Evolutionary conservation across 1,140 invertebrate genomes (phyloP), one percentile per base, ranked within the genome.

Genomic region (Daktulosphaira vitifoliae): DNA sequence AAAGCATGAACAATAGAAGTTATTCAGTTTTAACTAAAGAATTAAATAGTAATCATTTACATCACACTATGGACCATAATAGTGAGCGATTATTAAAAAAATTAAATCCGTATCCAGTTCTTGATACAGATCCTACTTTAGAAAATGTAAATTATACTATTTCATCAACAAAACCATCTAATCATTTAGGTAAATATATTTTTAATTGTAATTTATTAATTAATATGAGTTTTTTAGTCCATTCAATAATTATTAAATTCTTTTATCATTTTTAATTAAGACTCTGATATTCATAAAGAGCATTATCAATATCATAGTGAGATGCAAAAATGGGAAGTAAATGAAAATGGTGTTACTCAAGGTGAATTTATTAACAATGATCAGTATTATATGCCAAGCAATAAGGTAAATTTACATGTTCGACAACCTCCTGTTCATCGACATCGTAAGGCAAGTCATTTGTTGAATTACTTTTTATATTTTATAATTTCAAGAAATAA

Each of bases 351-450:
- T 29, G 0, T 46, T 18, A 22, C 23, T 46, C 39, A 46, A 26
- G 39, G 26, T 11, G 54, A 59, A 2, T 46, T 46, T 1, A 26
- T 25, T 26, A 59, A 46, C 44, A 9, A 18, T 59, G 23, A 59
- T 59, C 22, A 13, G 26, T 59, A 25, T 15, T 59, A 59, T 16
- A 13, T n/a, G 25, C 1, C 54, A 29, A 29, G 18, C 44, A 59
- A 44, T 25, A 59, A 46, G n/a, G 42, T 25, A 44, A 23, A 59
- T 59, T 6, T 29, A 9, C 38, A 25, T 2, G 7, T 44, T 11
- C 23, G 54, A 46, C 54, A 59, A 26, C 54, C 54, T 29, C 39
- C 54, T 59, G 25, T 59, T 59, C 54, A 59, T 44, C 54, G 54
- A 2, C 54, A 59, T 25, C 54, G 54, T 5, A 59, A 59, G 25